phyloP scores from a whole-genome alignment of 2,113 vertebrate species.

The Scortum barcoo region DNA sequence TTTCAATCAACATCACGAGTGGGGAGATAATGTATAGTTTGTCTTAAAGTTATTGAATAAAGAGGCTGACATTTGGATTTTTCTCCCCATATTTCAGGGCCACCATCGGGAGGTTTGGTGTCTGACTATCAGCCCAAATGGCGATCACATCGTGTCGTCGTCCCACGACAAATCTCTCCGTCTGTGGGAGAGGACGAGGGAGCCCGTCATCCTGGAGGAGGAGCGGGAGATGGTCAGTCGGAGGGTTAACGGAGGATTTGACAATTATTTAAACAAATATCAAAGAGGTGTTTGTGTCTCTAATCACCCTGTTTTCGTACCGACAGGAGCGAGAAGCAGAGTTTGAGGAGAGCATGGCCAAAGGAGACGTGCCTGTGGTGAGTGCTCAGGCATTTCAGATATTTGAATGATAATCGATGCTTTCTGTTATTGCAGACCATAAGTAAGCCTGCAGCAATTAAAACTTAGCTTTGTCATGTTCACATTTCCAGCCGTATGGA shows the following conservation, averaged over 20 bases:
- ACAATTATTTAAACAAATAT: not conserved
- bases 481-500: too few relatives aligned
- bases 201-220: constrained; percentile 95
- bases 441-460: not conserved
- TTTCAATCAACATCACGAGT: not conserved
- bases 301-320: not conserved
- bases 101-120: constrained; percentile 97
- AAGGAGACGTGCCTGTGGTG: constrained; percentile 93
- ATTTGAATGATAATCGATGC: not conserved
- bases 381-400: constrained; percentile 54
- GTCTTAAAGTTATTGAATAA: too few relatives aligned
- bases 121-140: constrained; percentile 93
- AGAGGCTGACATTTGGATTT: not conserved
- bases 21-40: too few relatives aligned
- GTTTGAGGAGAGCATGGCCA: constrained; percentile 93
- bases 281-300: not conserved
- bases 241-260: not conserved
- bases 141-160: constrained; percentile 93
- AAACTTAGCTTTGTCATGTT: not conserved
- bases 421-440: not conserved
- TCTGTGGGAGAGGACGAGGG: constrained; percentile 95
- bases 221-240: constrained; percentile 93
- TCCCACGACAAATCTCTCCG: constrained; percentile 97
- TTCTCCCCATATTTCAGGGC: constrained; percentile 81
- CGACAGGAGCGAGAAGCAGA: constrained; percentile 92